Evolutionary conservation across 2,797 vertebrate genomes (phyloP).

Genomic region (Buphagus erythrorhynchus): DNA sequence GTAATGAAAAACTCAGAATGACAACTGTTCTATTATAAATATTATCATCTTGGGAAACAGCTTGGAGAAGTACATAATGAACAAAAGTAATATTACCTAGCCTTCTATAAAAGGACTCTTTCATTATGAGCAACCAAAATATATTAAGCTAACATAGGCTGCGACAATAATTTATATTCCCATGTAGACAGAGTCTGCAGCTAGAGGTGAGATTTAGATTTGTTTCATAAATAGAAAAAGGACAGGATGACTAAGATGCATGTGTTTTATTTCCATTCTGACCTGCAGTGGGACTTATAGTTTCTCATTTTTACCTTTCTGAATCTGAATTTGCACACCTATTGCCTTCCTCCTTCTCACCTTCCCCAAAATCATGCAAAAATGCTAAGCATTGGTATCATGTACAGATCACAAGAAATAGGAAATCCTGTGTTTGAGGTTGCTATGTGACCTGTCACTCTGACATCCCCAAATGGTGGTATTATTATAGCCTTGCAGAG

Average conservation of each 20-base stretch:
- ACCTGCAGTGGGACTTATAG: not conserved
- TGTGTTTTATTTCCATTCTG: not conserved
- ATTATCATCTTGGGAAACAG: not conserved
- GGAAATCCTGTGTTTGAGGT: not conserved
- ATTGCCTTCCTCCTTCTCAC: not conserved
- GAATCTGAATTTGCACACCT: not conserved
- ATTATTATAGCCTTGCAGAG: not conserved
- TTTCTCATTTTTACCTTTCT: not conserved
- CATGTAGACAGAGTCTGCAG: not conserved
- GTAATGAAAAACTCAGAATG: not conserved
- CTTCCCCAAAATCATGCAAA: not conserved
- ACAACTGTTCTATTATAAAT: not conserved
- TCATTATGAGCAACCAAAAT: not conserved
- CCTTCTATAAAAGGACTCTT: not conserved
- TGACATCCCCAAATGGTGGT: not conserved
- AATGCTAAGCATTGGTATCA: not conserved
- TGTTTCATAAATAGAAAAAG: not conserved
- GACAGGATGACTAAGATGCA: not conserved
- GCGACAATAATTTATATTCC: constrained; percentile 33
- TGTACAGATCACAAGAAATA: not conserved
- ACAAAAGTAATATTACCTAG: not conserved
- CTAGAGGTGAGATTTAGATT: constrained; percentile 13
- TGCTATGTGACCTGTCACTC: not conserved
- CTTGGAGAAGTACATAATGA: not conserved
- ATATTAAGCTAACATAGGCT: not conserved